Percentiles rank a stretch among this genome's conserved stretches.
Evolutionary conservation across 2,113 vertebrate species (phyloP).

Genomic region (Aptenodytes forsteri): DNA sequence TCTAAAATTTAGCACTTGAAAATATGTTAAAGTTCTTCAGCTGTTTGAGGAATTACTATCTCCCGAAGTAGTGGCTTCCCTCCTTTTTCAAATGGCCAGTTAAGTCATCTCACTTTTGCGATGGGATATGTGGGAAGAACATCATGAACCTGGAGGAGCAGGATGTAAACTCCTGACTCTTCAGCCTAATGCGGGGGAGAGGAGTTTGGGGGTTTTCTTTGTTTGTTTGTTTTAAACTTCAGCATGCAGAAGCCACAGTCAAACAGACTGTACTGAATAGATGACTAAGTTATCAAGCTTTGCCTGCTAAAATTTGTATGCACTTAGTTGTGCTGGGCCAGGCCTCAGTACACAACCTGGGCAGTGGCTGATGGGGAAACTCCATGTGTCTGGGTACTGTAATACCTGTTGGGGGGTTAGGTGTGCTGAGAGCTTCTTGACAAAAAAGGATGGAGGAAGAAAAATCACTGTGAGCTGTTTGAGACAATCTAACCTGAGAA

Average conservation of each 20-base stretch:
- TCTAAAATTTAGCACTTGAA: not conserved
- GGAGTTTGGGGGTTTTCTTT: not conserved
- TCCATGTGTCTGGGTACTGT: not conserved
- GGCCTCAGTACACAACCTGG: not conserved
- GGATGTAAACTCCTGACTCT: not conserved
- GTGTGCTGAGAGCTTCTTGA: not conserved
- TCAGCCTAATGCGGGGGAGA: not conserved
- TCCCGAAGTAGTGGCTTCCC: not conserved
- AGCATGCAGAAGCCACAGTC: not conserved
- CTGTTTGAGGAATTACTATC: not conserved
- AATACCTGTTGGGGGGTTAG: not conserved
- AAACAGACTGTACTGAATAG: not conserved
- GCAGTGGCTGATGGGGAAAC: not conserved
- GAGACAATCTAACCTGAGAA: not conserved
- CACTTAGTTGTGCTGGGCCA: not conserved
- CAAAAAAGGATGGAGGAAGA: not conserved
- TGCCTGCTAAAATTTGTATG: not conserved
- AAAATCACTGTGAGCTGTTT: not conserved
- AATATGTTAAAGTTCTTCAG: not conserved
- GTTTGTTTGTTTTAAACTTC: not conserved
- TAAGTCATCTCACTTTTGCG: not conserved
- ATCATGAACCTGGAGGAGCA: not conserved
- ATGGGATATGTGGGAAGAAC: not conserved
- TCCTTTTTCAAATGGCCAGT: not conserved
- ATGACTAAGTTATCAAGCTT: not conserved